Percentiles rank a stretch among this genome's conserved stretches.
phyloP scores from a whole-genome alignment of 2,888 invertebrate genomes.

The Pterobdella sp. region DNA sequence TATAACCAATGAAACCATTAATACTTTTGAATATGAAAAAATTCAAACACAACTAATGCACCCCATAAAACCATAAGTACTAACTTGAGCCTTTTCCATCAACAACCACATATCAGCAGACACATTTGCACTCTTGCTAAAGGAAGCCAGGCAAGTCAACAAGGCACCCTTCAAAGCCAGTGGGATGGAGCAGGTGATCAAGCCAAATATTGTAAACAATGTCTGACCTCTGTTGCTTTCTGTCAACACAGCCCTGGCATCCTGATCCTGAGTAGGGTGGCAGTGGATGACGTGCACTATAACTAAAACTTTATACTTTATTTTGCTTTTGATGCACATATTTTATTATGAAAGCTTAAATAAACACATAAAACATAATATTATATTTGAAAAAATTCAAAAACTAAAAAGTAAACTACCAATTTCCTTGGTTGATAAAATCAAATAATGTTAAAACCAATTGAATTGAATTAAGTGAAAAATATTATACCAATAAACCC shows the following conservation, averaged over 20 bases:
- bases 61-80: neutral
- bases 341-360: neutral
- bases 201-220: constrained; percentile 68
- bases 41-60: neutral
- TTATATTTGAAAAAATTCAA: constrained; percentile 15
- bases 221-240: constrained; percentile 84
- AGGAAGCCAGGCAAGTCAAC: constrained; percentile 67
- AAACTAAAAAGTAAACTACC: too few species aligned
- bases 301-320: neutral
- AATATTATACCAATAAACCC: too few species aligned
- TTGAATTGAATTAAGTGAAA: too few species aligned
- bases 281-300: neutral
- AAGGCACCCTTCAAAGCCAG: constrained; percentile 75
- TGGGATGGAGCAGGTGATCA: constrained; percentile 78
- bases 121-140: constrained; percentile 69
- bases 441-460: too few species aligned
- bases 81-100: constrained; percentile 49
- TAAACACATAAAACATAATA: neutral
- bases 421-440: too few species aligned
- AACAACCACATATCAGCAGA: constrained; percentile 77
- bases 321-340: neutral
- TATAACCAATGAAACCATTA: too few species aligned
- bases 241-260: constrained; percentile 70
- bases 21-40: too few species aligned
- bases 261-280: constrained; percentile 62